phyloP scores from a whole-genome alignment of 2,797 vertebrate species.

The Lutjanus campechanus region DNA sequence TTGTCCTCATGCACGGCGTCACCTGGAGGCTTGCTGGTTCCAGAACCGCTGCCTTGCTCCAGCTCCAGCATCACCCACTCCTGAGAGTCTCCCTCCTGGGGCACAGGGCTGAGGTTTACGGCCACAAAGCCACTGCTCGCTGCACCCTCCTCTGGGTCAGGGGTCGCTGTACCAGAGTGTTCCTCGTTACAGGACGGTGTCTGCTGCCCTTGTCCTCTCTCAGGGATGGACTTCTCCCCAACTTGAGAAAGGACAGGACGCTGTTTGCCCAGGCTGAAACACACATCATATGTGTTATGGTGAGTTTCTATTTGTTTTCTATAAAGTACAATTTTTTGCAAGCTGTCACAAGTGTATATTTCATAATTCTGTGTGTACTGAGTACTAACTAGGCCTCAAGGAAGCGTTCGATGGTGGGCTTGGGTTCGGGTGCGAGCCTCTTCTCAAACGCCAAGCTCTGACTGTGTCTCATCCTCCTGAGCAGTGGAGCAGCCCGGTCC shows the following conservation, averaged over 20 bases:
- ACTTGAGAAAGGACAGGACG: conserved; percentile 81
- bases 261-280: conserved; percentile 83
- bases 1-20: conserved; percentile 85
- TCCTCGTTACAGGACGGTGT: conserved; percentile 89
- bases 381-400: conserved; percentile 93
- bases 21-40: conserved; percentile 84
- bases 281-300: conserved; percentile 38
- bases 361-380: neutral
- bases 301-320: neutral
- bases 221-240: conserved; percentile 75
- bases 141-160: conserved; percentile 90
- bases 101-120: conserved; percentile 92
- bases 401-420: conserved; percentile 96
- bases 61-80: conserved; percentile 98
- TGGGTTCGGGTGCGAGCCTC: conserved; percentile 92
- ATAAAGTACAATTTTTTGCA: neutral
- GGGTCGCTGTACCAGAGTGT: conserved; percentile 86
- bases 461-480: conserved; percentile 94
- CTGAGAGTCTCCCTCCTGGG: conserved; percentile 94
- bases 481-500: conserved; percentile 91
- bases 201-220: conserved; percentile 74
- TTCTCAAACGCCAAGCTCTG: conserved; percentile 98
- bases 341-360: neutral
- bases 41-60: conserved; percentile 89
- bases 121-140: conserved; percentile 94